phyloP scores from a whole-genome alignment of 2,888 invertebrate genomes.

The Xestobium rufovillosum region DNA sequence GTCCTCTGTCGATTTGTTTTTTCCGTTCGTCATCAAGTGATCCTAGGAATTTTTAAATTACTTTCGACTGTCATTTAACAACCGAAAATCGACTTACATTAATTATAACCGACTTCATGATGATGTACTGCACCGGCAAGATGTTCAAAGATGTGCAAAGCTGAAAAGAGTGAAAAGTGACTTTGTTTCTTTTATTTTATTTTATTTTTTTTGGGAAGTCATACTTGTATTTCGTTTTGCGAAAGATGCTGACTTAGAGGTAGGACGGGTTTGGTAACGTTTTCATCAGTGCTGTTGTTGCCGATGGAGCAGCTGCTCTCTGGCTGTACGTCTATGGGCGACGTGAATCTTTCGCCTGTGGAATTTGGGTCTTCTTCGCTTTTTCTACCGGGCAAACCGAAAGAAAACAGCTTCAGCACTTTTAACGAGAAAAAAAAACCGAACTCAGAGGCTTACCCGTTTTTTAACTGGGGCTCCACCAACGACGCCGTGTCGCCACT shows the following conservation, averaged over 20 bases:
- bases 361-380: conserved; percentile 71
- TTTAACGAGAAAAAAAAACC: conserved; percentile 9
- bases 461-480: conserved; percentile 51
- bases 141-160: conserved; percentile 70
- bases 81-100: conserved; percentile 6
- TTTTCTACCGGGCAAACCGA: conserved; percentile 52
- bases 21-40: conserved; percentile 31
- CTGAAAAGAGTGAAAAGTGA: conserved; percentile 45
- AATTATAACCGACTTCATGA: conserved; percentile 57
- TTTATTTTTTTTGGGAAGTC: too few relatives aligned
- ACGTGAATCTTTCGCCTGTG: conserved; percentile 82
- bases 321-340: conserved; percentile 58
- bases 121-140: conserved; percentile 81
- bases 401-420: conserved; percentile 12
- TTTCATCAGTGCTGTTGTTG: conserved; percentile 40
- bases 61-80: too few relatives aligned
- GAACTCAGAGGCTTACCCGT: conserved; percentile 46
- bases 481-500: conserved; percentile 62
- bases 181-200: too few relatives aligned
- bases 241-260: conserved; percentile 47
- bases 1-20: conserved; percentile 24
- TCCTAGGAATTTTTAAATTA: too few relatives aligned
- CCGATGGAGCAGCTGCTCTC: conserved; percentile 46
- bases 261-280: conserved; percentile 21
- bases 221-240: conserved; percentile 60